A percentile compares a stretch with the other conserved stretches of the same genome.
Evolutionary conservation across 2,113 vertebrate species (phyloP).

Genomic region (Prunella fulvescens): DNA sequence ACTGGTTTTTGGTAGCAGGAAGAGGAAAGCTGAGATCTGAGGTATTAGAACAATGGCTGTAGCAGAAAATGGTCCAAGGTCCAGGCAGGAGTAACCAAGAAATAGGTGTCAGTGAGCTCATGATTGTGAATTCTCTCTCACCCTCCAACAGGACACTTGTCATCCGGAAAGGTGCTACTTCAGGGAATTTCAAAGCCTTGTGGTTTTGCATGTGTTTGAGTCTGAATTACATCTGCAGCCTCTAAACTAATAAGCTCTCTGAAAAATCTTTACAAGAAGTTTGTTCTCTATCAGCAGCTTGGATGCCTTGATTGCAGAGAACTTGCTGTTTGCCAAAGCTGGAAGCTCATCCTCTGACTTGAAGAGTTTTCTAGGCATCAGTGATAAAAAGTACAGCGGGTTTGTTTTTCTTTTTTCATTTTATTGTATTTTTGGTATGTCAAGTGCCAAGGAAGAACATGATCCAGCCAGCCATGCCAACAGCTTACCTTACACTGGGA

Average conservation of each 20-base stretch:
- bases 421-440: background rate
- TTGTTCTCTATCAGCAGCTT: background rate
- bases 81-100: background rate
- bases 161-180: background rate
- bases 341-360: background rate
- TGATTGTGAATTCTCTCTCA: background rate
- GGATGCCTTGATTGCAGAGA: background rate
- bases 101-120: background rate
- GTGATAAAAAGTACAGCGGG: background rate
- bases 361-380: background rate
- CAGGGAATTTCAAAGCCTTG: background rate
- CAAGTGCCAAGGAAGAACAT: background rate
- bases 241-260: background rate
- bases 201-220: background rate
- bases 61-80: background rate
- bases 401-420: background rate
- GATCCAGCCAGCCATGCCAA: background rate
- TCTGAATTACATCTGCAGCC: background rate
- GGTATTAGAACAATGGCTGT: background rate
- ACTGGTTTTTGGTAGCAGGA: background rate
- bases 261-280: background rate
- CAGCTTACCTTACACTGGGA: background rate
- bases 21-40: background rate
- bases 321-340: background rate
- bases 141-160: background rate